Evolutionary conservation across 2,113 vertebrate genomes (phyloP).

Genomic region (Meriones unguiculatus): DNA sequence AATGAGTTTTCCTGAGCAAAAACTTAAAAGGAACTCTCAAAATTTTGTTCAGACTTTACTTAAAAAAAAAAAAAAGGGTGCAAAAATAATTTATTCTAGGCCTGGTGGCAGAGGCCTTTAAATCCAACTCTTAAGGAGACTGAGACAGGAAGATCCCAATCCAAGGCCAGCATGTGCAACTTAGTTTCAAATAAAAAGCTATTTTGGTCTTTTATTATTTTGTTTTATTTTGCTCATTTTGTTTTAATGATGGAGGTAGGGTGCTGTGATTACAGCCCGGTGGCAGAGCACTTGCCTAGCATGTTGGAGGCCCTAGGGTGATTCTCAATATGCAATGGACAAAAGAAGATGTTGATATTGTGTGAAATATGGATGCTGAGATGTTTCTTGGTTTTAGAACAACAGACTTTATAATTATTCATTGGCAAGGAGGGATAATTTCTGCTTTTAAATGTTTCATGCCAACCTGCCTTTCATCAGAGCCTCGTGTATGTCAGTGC

Average conservation of each 20-base stretch:
- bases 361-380: neutral
- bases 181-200: neutral
- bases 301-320: neutral
- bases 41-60: neutral
- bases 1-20: neutral
- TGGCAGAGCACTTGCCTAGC: neutral
- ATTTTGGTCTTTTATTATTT: too few relatives aligned
- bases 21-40: too few relatives aligned
- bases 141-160: neutral
- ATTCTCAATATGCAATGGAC: too few relatives aligned
- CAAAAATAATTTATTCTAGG: neutral
- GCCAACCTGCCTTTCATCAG: too few relatives aligned
- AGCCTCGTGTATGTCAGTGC: neutral
- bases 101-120: neutral
- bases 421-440: neutral
- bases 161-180: neutral
- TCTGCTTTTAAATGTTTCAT: neutral
- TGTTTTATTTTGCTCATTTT: too few relatives aligned
- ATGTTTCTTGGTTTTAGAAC: neutral
- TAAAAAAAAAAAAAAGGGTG: neutral
- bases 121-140: neutral
- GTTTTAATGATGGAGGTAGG: neutral
- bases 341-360: neutral
- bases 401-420: neutral
- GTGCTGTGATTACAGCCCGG: neutral